Base-by-base conservation (phyloP, 2,797 vertebrate genomes). In the Cossypha heuglini region DNA sequence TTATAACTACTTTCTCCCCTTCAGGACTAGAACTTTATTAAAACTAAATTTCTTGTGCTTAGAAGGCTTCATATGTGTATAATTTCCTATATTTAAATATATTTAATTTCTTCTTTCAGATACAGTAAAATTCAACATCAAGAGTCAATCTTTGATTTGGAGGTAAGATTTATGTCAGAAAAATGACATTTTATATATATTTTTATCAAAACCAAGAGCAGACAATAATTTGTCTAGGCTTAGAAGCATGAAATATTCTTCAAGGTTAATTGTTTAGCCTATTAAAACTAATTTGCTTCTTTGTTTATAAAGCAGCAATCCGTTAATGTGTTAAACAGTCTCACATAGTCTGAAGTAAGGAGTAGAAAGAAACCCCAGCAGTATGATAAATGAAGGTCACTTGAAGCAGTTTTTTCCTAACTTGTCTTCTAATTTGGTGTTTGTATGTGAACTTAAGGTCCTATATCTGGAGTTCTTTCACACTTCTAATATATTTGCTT, bases 201-300 rank as follows among this genome's bases (percentile, higher is more conserved):
- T 71, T 92, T 72, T 71, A 88, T 88, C 54, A 92, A 75, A 94
- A 69, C 5, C n/a, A 92, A 57, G 45, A 80, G 7, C 19, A 52
- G 31, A n/a, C 22, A 81, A 58, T 62, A 83, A 77, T 90, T 83
- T 78, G 5, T 22, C 29, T 79, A 63, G 21, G 12, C 55, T 94
- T 52, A 40, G 82, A 88, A 68, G 69, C 40, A 78, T 71, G 68
- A 88, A 67, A 37, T 63, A 4, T 69, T 91, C 46, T 80, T 69
- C 58, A 81, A 90, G 76, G 55, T 94, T 91, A 96, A 96, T 94
- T 90, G 40, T 62, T 90, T 88, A 88, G 37, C 58, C 61, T 66
- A 46, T 86, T 91, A 94, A 90, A 94, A 78, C 14, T 77, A 57
- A 75, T 37, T 68, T 68, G 6, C 40, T 80, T 68, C 20, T 31